Conservation (phyloP, 2,888 invertebrate genomes). For the Chrysopilus asiliformis region DNA sequence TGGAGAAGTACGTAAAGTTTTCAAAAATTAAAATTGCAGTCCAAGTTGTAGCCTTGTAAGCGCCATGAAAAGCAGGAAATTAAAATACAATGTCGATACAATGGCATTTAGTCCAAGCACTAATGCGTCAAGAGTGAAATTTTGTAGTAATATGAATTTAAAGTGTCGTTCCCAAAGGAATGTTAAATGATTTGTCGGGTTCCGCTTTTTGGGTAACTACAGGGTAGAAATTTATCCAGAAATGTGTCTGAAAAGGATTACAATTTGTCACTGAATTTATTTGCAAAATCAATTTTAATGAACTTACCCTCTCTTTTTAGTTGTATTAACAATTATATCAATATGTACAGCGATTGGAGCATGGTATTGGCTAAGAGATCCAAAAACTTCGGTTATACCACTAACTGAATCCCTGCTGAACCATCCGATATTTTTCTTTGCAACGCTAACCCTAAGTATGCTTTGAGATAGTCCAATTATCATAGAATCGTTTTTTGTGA, state of each 20-base stretch:
- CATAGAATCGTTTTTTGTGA: neutral
- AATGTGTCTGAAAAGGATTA: too few relatives aligned
- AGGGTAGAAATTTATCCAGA: too few relatives aligned
- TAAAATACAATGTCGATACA: too few relatives aligned
- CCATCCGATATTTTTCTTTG: constrained; percentile 88
- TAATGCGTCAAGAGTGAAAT: too few relatives aligned
- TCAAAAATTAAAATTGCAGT: neutral
- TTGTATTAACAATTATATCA: constrained; percentile 73
- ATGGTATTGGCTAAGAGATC: constrained; percentile 93
- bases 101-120: too few relatives aligned
- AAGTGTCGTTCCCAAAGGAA: too few relatives aligned
- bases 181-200: too few relatives aligned
- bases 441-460: constrained; percentile 68
- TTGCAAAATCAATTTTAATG: constrained; percentile 1
- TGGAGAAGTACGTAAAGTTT: constrained; percentile 78
- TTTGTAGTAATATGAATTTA: too few relatives aligned
- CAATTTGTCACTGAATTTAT: neutral
- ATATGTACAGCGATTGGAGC: constrained; percentile 88
- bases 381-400: constrained; percentile 80
- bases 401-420: constrained; percentile 83
- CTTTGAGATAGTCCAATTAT: constrained; percentile 8
- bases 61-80: too few relatives aligned
- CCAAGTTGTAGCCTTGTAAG: too few relatives aligned
- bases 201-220: too few relatives aligned
- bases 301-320: constrained; percentile 38